A percentile compares a stretch with the other conserved stretches of the same genome.
Evolutionary conservation across 2,797 vertebrate genomes (phyloP).

Genomic region (Catamblyrhynchus diadema): DNA sequence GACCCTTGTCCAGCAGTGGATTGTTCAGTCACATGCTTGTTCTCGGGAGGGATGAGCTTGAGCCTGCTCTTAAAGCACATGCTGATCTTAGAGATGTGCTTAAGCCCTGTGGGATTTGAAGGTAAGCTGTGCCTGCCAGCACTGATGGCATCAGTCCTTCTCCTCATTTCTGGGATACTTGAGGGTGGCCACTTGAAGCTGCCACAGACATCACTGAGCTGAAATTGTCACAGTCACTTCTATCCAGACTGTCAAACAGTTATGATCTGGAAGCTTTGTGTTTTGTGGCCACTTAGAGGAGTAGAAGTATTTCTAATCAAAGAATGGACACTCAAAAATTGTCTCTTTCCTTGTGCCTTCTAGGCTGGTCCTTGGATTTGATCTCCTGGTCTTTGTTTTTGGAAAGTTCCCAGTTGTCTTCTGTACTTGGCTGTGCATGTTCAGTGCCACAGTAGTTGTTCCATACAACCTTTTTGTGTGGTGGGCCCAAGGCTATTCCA

Average conservation of each 20-base stretch:
- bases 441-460: slow-evolving; percentile 80
- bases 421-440: slow-evolving; percentile 91
- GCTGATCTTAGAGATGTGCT: not conserved
- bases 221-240: not conserved
- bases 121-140: not conserved
- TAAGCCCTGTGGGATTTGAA: slow-evolving; percentile 11
- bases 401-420: slow-evolving; percentile 87
- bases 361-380: slow-evolving; percentile 93
- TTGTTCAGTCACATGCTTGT: not conserved
- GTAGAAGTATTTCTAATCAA: not conserved
- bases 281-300: not conserved
- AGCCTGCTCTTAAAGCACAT: not conserved
- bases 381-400: slow-evolving; percentile 89
- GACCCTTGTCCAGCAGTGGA: not conserved
- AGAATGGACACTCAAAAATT: not conserved
- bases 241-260: not conserved
- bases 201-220: not conserved
- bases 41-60: not conserved
- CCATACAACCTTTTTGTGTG: slow-evolving; percentile 84
- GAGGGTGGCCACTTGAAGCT: not conserved
- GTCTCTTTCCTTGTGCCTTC: not conserved
- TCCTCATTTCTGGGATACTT: not conserved
- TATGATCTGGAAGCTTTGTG: not conserved
- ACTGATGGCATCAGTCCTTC: not conserved
- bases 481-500: slow-evolving; percentile 83